Percentiles rank a stretch among this genome's conserved stretches.
These are phyloP conservation scores for Drosophila meridionalis DNA, from an alignment of 2,888 invertebrate genomes.

Conservation along the genomic window DNA sequence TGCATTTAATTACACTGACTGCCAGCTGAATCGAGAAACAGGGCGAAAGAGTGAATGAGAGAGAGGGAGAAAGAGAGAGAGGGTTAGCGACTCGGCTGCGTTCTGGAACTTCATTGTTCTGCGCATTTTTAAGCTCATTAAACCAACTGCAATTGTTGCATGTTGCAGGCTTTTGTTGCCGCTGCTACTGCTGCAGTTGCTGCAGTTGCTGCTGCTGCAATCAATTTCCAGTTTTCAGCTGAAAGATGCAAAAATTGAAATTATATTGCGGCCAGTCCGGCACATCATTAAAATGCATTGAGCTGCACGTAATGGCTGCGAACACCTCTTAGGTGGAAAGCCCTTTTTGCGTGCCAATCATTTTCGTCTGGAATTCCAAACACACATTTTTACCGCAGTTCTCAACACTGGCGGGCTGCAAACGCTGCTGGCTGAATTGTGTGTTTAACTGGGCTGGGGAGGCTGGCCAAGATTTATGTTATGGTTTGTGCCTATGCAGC, in stretches of 20 bases:
- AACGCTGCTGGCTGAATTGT: slow-evolving; percentile 9
- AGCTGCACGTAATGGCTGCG: slow-evolving; percentile 59
- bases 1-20: slow-evolving; percentile 74
- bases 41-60: background rate
- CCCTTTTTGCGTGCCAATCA: slow-evolving; percentile 42
- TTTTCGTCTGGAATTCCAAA: slow-evolving; percentile 55
- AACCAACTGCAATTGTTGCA: slow-evolving; percentile 74
- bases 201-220: slow-evolving; percentile 45
- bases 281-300: slow-evolving; percentile 77
- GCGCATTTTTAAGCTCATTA: slow-evolving; percentile 77
- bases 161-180: slow-evolving; percentile 39
- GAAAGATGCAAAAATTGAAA: slow-evolving; percentile 76
- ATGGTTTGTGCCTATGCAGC: slow-evolving; percentile 48
- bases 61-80: too few species aligned
- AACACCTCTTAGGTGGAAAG: slow-evolving; percentile 50
- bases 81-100: slow-evolving; percentile 25
- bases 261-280: slow-evolving; percentile 62
- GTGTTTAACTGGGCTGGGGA: slow-evolving; percentile 5
- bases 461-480: slow-evolving; percentile 46
- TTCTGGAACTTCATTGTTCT: slow-evolving; percentile 66
- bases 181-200: slow-evolving; percentile 6
- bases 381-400: slow-evolving; percentile 36
- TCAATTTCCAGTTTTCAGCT: slow-evolving; percentile 74
- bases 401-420: slow-evolving; percentile 36
- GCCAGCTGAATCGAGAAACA: slow-evolving; percentile 2